Conservation (phyloP, 1,140 invertebrate genomes). For the Trichonephila inaurata region DNA sequence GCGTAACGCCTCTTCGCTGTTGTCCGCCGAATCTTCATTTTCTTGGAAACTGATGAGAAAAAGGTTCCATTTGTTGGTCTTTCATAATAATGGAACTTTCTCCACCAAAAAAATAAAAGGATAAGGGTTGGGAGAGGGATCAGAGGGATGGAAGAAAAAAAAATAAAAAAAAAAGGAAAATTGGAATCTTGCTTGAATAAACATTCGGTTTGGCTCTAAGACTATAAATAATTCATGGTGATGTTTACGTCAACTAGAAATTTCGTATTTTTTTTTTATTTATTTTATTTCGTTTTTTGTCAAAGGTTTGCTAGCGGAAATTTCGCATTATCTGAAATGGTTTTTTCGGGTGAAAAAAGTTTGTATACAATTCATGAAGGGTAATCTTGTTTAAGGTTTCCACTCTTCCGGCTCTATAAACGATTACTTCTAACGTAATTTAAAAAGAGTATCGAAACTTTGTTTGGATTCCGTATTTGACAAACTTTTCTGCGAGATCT, state of each 20-base stretch:
- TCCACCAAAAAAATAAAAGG: constrained; percentile 45
- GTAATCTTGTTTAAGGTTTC: constrained; percentile 74
- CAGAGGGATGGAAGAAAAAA: background rate
- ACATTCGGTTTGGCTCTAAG: constrained; percentile 75
- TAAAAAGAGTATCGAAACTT: constrained; percentile 53
- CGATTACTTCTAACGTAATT: constrained; percentile 73
- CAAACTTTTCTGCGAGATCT: constrained; percentile 59
- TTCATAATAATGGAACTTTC: constrained; percentile 76
- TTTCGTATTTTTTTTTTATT: constrained; percentile 54
- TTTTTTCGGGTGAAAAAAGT: constrained; percentile 52
- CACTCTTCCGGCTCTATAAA: constrained; percentile 64
- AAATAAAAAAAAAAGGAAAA: constrained; percentile 69
- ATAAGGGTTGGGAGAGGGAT: background rate
- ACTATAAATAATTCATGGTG: constrained; percentile 76
- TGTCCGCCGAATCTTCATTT: constrained; percentile 74
- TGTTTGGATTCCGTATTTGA: constrained; percentile 59
- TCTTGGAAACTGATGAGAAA: constrained; percentile 73
- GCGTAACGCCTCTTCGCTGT: constrained; percentile 74
- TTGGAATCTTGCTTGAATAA: constrained; percentile 77
- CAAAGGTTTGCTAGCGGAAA: constrained; percentile 73
- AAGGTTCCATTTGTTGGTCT: constrained; percentile 76
- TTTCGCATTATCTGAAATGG: constrained; percentile 75
- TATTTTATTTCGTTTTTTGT: constrained; percentile 54
- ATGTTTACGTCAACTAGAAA: constrained; percentile 75
- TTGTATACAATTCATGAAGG: constrained; percentile 76